phyloP scores from a whole-genome alignment of 2,888 invertebrate genomes.

The Margaritifera margaritifera region DNA sequence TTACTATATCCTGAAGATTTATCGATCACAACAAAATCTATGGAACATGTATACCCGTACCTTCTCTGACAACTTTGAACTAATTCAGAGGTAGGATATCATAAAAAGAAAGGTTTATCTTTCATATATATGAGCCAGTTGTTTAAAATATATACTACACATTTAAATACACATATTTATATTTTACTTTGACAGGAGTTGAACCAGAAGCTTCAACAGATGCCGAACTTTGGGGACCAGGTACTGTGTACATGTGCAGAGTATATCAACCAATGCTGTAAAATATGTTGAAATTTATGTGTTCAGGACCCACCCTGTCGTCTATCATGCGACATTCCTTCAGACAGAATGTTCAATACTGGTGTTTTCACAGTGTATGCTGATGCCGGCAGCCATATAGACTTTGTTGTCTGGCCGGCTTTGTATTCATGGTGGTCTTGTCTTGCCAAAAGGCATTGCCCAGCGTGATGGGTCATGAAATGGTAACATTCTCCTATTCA shows the following conservation, averaged over 20 bases:
- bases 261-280: slow-evolving; percentile 24
- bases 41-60: no score
- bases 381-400: slow-evolving; percentile 25
- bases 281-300: slow-evolving; percentile 30
- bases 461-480: slow-evolving; percentile 13
- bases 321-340: slow-evolving; percentile 24
- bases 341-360: slow-evolving; percentile 19
- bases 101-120: no score
- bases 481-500: no score
- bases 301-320: slow-evolving; percentile 33
- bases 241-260: slow-evolving; percentile 19
- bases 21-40: no score
- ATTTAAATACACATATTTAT: neutral
- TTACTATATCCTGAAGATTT: no score
- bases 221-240: slow-evolving; percentile 21
- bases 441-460: slow-evolving; percentile 30
- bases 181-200: slow-evolving; percentile 28
- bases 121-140: no score
- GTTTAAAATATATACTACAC: no score
- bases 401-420: slow-evolving; percentile 35
- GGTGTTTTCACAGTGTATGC: slow-evolving; percentile 29
- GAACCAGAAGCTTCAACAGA: slow-evolving; percentile 21
- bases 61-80: no score
- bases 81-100: no score
- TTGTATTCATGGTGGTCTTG: slow-evolving; percentile 26